A percentile compares a stretch with the other conserved stretches of the same genome.
Conservation (phyloP, 2,888 invertebrate genomes). For the Agelastica alni region DNA sequence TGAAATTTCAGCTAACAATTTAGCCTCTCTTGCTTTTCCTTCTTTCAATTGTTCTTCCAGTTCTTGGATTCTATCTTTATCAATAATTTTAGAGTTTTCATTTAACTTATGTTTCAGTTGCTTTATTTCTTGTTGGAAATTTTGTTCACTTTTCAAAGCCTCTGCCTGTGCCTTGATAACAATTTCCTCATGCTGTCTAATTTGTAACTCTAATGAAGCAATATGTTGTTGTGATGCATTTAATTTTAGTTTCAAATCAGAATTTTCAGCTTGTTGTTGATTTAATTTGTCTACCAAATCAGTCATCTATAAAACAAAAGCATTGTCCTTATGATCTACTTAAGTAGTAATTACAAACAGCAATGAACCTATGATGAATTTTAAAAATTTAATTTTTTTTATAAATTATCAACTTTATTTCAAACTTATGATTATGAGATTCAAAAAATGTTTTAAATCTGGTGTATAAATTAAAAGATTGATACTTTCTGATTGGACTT, state of each 20-base stretch:
- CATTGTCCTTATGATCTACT: too few species aligned
- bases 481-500: too few species aligned
- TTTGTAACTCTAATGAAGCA: slow-evolving; percentile 49
- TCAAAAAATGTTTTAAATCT: too few species aligned
- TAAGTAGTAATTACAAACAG: too few species aligned
- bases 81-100: slow-evolving; percentile 55
- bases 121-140: slow-evolving; percentile 46
- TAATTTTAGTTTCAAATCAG: slow-evolving; percentile 47
- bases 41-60: slow-evolving; percentile 44
- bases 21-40: slow-evolving; percentile 39
- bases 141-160: slow-evolving; percentile 45
- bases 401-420: too few species aligned
- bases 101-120: slow-evolving; percentile 53
- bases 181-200: slow-evolving; percentile 52
- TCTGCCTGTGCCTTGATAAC: slow-evolving; percentile 52
- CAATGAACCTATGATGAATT: too few species aligned
- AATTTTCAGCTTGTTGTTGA: slow-evolving; percentile 44
- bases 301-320: slow-evolving; percentile 44
- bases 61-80: slow-evolving; percentile 52
- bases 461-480: too few species aligned
- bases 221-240: slow-evolving; percentile 51
- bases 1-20: slow-evolving; percentile 33
- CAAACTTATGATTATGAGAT: too few species aligned
- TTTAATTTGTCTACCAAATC: slow-evolving; percentile 43
- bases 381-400: too few species aligned